A percentile compares a stretch with the other conserved stretches of the same genome.
These are phyloP conservation scores for Pantherophis guttatus DNA, from an alignment of 2,113 vertebrate genomes.

Conservation along the genomic window DNA sequence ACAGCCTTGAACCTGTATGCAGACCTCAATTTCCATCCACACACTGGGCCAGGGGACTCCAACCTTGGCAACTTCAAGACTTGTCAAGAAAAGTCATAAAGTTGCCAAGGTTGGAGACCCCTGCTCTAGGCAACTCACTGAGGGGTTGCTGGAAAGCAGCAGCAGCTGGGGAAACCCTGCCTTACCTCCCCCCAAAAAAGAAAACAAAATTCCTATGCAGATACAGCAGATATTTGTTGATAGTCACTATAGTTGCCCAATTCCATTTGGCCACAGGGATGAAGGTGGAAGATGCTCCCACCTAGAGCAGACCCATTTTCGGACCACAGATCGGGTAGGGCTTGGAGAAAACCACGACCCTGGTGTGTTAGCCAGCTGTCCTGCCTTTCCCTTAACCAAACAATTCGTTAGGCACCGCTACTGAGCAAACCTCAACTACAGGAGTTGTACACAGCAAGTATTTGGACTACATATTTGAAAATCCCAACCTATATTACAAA, in stretches of 20 bases:
- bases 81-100: no score
- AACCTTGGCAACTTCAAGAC: no score
- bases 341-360: not conserved
- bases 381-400: not conserved
- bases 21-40: not conserved
- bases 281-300: not conserved
- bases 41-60: no score
- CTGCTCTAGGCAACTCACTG: no score
- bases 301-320: not conserved
- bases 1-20: not conserved
- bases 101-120: no score
- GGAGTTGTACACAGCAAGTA: not conserved
- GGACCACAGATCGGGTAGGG: not conserved
- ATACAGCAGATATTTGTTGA: not conserved
- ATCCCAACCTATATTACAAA: constrained; percentile 5
- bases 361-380: constrained; percentile 8
- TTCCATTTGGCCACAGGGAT: not conserved
- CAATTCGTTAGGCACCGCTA: constrained; percentile 31
- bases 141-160: not conserved
- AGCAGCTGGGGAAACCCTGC: not conserved
- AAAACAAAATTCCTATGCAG: not conserved
- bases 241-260: not conserved
- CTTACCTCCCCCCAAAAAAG: not conserved
- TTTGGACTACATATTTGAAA: constrained; percentile 17
- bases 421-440: not conserved